Base-by-base conservation (phyloP, 2,113 vertebrate genomes). In the Choloepus hoffmanni region DNA sequence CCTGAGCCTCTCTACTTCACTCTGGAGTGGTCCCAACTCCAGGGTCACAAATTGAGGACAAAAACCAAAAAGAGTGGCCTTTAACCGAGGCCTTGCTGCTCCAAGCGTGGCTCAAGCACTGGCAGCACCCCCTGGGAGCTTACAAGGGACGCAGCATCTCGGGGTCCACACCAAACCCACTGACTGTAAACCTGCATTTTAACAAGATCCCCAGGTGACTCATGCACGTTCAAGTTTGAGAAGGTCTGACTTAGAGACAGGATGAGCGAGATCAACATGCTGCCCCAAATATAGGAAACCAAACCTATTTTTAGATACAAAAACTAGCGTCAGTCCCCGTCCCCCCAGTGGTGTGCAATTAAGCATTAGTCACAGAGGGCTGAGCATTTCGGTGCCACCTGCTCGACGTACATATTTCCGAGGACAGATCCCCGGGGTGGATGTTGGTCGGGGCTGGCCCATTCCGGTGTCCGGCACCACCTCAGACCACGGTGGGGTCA, bases 281-380 rank as follows among this genome's bases (percentile, higher is more conserved):
- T 30, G 1, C 11, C 48, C 77, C 23, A 89, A 74, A 62, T 89
- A 43, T 48, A 85, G 72, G 96, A 92, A 94, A 63, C 65, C 88
- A 92, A 94, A 85, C 16, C 14, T 88, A 77, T 86, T 92, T 94
- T 92, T 93, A 89, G 96, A 87, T 73, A 63, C 1, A 3, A 73
- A 76, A 88, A 55, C 7, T 8, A 70, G 73, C 82, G 84, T 26
- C 65, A 7, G 33, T 21, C 11, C 30, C 14, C 23, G 4, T 3
- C 14, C 23, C 43, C 43, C 18, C 0, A 3, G 30, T 3, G 68
- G 68, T 14, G 15, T 6, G 65, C 26, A 74, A 89, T 19, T 36
- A 65, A 70, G 73, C 33, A 0, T 81, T n/a, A 86, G 77, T 95
- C 94, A 81, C 28, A 33, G 43, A 24, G 72, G 55, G 58, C 84